Base-by-base conservation (phyloP, 2,888 invertebrate species). In the Quadroppia sp. region DNA sequence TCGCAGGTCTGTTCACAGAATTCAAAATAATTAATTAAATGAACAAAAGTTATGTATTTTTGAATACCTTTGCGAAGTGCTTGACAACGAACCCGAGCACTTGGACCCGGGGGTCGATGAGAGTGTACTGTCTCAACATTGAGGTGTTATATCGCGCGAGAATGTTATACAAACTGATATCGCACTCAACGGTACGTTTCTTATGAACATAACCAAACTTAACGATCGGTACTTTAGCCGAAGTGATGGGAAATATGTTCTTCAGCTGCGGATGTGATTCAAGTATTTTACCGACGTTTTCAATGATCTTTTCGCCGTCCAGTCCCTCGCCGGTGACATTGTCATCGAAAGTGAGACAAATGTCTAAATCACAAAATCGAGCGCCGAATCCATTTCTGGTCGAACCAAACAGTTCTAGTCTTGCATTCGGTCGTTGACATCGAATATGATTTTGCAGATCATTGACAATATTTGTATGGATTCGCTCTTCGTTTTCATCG, bases 161-260 rank as follows among this genome's bases (percentile, higher is more conserved):
- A 20, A 82, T 83, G 79, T 88, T 87, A 79, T 87, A 87, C 69
- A 87, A 81, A 77, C 86, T 86, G 72, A 87, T 85, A 79, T 87
- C 87, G n/a, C 86, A 86, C 76, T 87, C 86, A 45, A 86, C 79
- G 23, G 79, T 78, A 9, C 81, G 80, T 6, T 80, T 76, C 76
- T 84, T 83, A 17, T 79, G 80, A 78, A 84, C 84, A 50, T 71
- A 76, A 74, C 77, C 78, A 80, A 87, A 87, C 80, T 87, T 87
- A 40, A 87, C 85, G 75, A 87, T 87, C 4, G 87, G 87, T 30
- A 87, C 87, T 80, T 87, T 86, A 36, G 87, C 87, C 20, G 85
- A 84, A 6, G 84, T 82, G 69, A 87, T 86, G 7, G 85, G 81
- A 70, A 84, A 76, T 42, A 85, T 82, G 67, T 83, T 81, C 74